phyloP scores from a whole-genome alignment of 2,888 invertebrate genomes.

The Nemurella pictetii region DNA sequence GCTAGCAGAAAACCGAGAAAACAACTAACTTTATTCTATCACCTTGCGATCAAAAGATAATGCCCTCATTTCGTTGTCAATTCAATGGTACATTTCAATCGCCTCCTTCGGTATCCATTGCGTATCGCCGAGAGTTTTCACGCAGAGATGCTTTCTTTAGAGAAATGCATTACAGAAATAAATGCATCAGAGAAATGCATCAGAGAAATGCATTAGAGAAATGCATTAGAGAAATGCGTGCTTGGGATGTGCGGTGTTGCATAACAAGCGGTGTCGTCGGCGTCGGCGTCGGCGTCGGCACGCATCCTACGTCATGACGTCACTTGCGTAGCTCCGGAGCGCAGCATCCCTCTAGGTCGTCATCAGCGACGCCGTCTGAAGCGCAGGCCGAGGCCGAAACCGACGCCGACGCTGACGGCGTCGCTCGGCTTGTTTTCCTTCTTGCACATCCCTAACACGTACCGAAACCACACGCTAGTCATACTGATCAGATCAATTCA shows the following conservation, averaged over 20 bases:
- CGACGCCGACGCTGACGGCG: background rate
- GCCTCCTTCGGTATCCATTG: no score
- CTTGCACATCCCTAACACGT: background rate
- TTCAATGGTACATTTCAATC: no score
- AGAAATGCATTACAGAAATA: no score
- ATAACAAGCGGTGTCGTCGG: background rate
- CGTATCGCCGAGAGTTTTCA: no score
- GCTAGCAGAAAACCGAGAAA: no score
- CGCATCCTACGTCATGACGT: background rate
- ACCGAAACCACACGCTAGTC: background rate
- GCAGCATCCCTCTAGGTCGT: background rate
- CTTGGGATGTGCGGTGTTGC: no score
- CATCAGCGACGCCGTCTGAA: background rate
- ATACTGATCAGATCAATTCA: background rate
- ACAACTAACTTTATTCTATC: no score
- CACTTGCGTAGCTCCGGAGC: background rate
- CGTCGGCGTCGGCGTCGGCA: background rate
- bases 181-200: no score
- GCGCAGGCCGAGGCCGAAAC: no score
- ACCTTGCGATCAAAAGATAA: no score
- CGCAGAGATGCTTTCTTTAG: no score
- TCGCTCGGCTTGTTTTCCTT: background rate
- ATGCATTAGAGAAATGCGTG: background rate
- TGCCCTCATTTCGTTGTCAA: no score
- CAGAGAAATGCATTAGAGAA: background rate